A percentile compares a stretch with the other conserved stretches of the same genome.
Conservation (phyloP, 2,888 invertebrate species). For the Anagyrus pseudococci region DNA sequence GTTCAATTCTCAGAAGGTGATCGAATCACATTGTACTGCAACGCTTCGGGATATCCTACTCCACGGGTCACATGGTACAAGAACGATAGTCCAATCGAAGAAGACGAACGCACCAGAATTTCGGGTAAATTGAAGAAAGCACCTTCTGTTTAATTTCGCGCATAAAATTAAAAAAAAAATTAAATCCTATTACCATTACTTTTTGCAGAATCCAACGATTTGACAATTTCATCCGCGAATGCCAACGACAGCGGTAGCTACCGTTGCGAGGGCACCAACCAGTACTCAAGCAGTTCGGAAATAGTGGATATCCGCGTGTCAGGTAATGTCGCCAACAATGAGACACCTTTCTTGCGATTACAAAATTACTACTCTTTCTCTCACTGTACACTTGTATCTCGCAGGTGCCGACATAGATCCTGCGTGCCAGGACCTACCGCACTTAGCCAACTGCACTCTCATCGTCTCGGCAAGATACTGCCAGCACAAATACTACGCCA, state of each 20-base stretch:
- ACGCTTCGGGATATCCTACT: constrained; percentile 78
- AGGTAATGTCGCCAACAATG: constrained; percentile 72
- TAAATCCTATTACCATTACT: constrained; percentile 10
- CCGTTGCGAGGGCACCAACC: constrained; percentile 82
- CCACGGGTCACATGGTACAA: constrained; percentile 85
- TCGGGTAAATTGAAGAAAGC: constrained; percentile 65
- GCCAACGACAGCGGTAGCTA: constrained; percentile 80
- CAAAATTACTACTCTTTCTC: not conserved
- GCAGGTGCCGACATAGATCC: constrained; percentile 79
- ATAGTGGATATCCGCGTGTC: constrained; percentile 74
- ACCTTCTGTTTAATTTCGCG: not conserved
- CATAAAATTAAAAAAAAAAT: constrained; percentile 1
- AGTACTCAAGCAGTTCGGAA: constrained; percentile 71
- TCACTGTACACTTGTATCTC: no score
- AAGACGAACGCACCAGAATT: constrained; percentile 69
- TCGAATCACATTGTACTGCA: constrained; percentile 76
- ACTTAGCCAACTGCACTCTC: constrained; percentile 87
- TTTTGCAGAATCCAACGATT: constrained; percentile 70
- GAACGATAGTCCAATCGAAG: constrained; percentile 68
- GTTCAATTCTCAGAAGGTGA: constrained; percentile 71
- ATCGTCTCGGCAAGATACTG: constrained; percentile 88
- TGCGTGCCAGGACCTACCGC: constrained; percentile 85
- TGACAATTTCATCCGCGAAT: constrained; percentile 72
- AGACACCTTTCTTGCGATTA: not conserved
- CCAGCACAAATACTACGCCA: constrained; percentile 88